These are phyloP conservation scores for Asbolus verrucosus DNA, from an alignment of 1,140 invertebrate species.

Conservation along the genomic window DNA sequence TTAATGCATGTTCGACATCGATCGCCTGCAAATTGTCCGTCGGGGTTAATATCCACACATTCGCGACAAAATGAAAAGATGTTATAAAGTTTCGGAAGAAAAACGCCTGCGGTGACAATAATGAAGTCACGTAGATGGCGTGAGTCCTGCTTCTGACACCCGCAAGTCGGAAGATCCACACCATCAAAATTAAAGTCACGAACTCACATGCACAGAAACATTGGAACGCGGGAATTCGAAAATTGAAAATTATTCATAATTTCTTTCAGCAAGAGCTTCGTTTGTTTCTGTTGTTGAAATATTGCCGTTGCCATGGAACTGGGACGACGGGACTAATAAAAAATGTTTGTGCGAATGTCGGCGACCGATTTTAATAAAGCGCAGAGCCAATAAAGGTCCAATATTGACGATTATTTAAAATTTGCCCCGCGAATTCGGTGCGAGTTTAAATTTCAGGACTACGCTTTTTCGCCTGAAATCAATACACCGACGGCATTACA, in stretches of 20 bases:
- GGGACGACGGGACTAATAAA: background rate
- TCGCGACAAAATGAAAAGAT: constrained; percentile 32
- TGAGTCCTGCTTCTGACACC: constrained; percentile 30
- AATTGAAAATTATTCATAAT: constrained; percentile 49
- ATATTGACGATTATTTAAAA: background rate
- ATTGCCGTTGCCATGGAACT: constrained; percentile 12
- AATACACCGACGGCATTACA: too few species aligned
- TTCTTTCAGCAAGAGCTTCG: constrained; percentile 42
- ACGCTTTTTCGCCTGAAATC: too few species aligned
- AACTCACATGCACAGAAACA: constrained; percentile 45
- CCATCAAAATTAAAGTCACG: constrained; percentile 47
- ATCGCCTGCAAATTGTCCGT: constrained; percentile 1
- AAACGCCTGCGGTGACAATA: constrained; percentile 35
- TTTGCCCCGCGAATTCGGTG: too few species aligned
- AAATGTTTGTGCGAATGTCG: constrained; percentile 4
- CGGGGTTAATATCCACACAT: constrained; percentile 40
- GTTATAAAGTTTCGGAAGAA: constrained; percentile 37
- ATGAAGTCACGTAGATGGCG: constrained; percentile 35
- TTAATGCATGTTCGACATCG: background rate
- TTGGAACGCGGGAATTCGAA: constrained; percentile 29
- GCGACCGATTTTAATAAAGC: constrained; percentile 21
- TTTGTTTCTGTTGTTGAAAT: constrained; percentile 18
- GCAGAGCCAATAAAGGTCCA: background rate
- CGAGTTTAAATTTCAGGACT: too few species aligned
- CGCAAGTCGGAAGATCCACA: constrained; percentile 22